Conservation (phyloP, 2,113 vertebrate genomes). For the Cyphomyrus discorhynchus region DNA sequence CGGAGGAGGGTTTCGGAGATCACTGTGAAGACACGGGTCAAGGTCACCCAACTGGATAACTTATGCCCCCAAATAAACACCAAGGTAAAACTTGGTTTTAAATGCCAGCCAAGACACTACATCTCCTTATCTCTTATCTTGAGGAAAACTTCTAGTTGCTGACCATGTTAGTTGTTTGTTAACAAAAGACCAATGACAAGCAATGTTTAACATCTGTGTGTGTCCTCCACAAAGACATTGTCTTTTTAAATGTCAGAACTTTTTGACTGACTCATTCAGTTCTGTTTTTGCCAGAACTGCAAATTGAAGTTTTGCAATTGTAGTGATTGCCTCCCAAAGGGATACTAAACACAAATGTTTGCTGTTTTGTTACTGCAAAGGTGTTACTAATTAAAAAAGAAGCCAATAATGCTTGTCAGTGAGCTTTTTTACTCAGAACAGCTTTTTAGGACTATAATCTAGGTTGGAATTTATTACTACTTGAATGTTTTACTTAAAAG, state of each 20-base stretch:
- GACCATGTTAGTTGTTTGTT: background rate
- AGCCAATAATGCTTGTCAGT: background rate
- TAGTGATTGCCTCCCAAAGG: background rate
- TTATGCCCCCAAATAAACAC: background rate
- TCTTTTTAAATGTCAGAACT: background rate
- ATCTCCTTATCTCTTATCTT: background rate
- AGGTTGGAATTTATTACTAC: background rate
- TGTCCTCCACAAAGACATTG: background rate
- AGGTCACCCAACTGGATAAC: background rate
- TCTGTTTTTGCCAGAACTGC: background rate
- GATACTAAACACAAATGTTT: background rate
- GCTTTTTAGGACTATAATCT: background rate
- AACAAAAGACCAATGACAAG: background rate
- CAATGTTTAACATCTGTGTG: background rate
- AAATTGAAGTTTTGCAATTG: background rate
- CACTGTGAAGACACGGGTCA: constrained; percentile 21
- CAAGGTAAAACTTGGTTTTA: background rate
- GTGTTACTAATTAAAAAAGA: background rate
- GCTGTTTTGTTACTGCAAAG: background rate
- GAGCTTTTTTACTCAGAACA: background rate
- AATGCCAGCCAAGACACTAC: background rate
- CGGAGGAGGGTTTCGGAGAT: background rate
- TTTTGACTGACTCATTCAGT: background rate
- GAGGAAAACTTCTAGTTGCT: background rate
- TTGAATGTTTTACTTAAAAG: background rate